Base-by-base conservation (phyloP, 2,797 vertebrate genomes). In the Zenarchopterus dispar region DNA sequence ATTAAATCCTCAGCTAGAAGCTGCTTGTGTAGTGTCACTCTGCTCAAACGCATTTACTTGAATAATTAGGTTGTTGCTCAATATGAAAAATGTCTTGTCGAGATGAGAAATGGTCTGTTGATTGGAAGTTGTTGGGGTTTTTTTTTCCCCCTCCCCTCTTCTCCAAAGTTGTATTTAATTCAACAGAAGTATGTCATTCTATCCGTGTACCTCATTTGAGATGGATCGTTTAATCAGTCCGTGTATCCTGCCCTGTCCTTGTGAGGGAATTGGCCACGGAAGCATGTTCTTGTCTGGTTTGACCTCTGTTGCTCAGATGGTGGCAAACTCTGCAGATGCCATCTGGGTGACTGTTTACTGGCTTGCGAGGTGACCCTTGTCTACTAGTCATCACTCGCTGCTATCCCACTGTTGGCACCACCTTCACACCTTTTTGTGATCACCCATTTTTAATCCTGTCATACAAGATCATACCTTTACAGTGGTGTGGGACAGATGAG, bases 301-400 rank as follows among this genome's bases (percentile, higher is more conserved):
- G 70, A 78, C 85, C 88, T 78, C 82, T 54, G 6, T 65, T 16
- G 54, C 0, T 49, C 39, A 43, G 73, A 72, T 28, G 0, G 39
- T 18, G 75, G 65, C 19, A 0, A 74, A 65, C 39, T 52, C 70
- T 18, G 47, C 68, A 65, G 74, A 77, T 2, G 51, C 56, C 45
- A 62, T 68, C 71, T 70, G 73, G 17, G 23, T 13, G 39, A 45
- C 31, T 80, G 69, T 81, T 84, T 67, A 64, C 69, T 53, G 69
- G 39, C 7, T 28, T 9, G 33, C 15, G 64, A 62, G 68, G 78
- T 76, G 70, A 80, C 70, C 75, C 55, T 70, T 23, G 49, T 62
- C 57, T 56, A 64, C 39, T 68, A 44, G 49, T 56, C 71, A 52
- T 48, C 56, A 42, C 74, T 45, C 44, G 3, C 3, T 36, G 62